These are phyloP conservation scores for Sclerurus mexicanus DNA, from an alignment of 2,113 vertebrate species.

Conservation along the genomic window DNA sequence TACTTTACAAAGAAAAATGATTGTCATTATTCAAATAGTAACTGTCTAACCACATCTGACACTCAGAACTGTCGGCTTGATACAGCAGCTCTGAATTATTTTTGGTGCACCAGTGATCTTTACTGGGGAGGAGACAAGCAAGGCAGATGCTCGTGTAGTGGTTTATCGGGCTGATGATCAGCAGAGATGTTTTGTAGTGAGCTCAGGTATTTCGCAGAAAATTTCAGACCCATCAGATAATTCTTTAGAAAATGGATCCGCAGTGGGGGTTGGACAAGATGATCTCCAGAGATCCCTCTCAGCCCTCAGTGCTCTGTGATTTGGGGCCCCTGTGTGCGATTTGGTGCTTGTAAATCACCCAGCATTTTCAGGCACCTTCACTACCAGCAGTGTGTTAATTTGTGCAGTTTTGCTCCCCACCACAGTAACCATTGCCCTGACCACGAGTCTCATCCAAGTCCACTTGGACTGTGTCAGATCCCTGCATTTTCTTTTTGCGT, in stretches of 20 bases:
- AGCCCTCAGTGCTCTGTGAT: neutral
- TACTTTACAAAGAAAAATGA: neutral
- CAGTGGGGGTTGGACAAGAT: neutral
- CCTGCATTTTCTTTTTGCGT: neutral
- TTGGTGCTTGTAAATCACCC: neutral
- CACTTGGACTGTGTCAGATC: neutral
- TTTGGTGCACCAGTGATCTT: neutral
- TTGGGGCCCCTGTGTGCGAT: neutral
- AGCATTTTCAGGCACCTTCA: neutral
- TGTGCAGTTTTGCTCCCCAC: neutral
- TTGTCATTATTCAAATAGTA: conserved; percentile 1
- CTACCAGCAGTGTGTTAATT: neutral
- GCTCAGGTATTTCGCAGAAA: conserved; percentile 31
- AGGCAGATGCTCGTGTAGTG: neutral
- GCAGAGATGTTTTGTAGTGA: neutral
- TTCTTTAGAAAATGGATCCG: neutral
- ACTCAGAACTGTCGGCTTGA: neutral
- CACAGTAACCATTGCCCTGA: neutral
- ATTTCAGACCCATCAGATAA: neutral
- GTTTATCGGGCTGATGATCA: conserved; percentile 17
- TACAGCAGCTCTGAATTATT: conserved; percentile 7
- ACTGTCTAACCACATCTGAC: conserved; percentile 46
- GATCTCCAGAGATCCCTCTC: neutral
- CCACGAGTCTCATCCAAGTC: neutral
- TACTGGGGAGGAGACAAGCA: neutral